phyloP scores from a whole-genome alignment of 2,113 vertebrate species.

The Gallinago media region DNA sequence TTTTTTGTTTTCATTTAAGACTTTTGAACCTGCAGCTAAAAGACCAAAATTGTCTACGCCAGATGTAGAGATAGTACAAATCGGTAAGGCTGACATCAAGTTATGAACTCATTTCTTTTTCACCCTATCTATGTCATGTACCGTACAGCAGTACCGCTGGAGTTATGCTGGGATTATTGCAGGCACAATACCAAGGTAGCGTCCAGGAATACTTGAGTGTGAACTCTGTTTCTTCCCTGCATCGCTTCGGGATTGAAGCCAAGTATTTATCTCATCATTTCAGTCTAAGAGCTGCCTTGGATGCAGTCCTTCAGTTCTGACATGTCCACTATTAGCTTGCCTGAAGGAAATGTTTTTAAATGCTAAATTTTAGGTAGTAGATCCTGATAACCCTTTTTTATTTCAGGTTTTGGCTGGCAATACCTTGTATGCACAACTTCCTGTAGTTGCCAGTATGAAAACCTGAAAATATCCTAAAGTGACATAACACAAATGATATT shows the following conservation, averaged over 20 bases:
- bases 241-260: not conserved
- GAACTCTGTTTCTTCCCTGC: not conserved
- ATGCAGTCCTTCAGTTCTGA: not conserved
- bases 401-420: not conserved
- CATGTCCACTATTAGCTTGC: not conserved
- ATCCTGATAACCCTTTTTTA: not conserved
- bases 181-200: not conserved
- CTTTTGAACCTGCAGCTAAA: not conserved
- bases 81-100: constrained; percentile 61
- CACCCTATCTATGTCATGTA: not conserved
- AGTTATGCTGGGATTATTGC: not conserved
- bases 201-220: not conserved
- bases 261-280: not conserved
- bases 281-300: not conserved
- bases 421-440: not conserved
- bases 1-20: constrained; percentile 24
- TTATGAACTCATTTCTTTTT: not conserved
- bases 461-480: not conserved
- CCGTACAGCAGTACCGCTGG: not conserved
- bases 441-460: not conserved
- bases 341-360: not conserved
- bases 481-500: not conserved
- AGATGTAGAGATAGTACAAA: constrained; percentile 43
- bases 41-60: constrained; percentile 6
- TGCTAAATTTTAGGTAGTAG: not conserved